Percentiles rank a stretch among this genome's conserved stretches.
Evolutionary conservation across 2,797 vertebrate genomes (phyloP).

Genomic region (Muscicapa comitata): DNA sequence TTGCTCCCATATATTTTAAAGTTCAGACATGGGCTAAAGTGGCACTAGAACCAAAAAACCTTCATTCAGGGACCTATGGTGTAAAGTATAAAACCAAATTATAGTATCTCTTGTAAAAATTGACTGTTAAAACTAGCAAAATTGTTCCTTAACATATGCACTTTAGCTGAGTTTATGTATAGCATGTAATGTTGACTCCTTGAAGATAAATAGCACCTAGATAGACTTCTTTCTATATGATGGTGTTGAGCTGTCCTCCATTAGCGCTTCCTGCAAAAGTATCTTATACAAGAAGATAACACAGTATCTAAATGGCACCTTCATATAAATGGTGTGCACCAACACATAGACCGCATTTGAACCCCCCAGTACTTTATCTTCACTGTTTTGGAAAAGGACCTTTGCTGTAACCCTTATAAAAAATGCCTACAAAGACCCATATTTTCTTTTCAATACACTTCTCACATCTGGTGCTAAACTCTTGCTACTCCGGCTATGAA

Average conservation of each 20-base stretch:
- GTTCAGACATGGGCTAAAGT: background rate
- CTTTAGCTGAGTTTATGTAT: background rate
- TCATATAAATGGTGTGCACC: background rate
- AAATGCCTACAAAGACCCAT: background rate
- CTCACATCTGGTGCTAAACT: background rate
- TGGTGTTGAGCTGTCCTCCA: background rate
- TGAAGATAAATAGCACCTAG: background rate
- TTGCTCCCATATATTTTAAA: background rate
- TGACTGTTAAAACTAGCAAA: background rate
- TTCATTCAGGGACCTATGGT: background rate
- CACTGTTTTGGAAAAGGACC: background rate
- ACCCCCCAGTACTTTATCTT: conserved; percentile 22
- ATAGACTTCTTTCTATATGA: background rate
- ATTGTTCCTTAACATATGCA: background rate
- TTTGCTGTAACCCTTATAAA: conserved; percentile 31
- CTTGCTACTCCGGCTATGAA: background rate
- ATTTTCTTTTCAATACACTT: background rate
- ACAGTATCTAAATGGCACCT: background rate
- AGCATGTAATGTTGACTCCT: background rate
- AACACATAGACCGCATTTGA: background rate
- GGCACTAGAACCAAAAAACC: background rate
- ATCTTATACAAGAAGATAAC: background rate
- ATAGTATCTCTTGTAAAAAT: background rate
- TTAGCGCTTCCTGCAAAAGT: background rate
- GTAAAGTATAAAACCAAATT: background rate